Conservation (phyloP, 2,888 invertebrate genomes). For the Bellardia bayeri region DNA sequence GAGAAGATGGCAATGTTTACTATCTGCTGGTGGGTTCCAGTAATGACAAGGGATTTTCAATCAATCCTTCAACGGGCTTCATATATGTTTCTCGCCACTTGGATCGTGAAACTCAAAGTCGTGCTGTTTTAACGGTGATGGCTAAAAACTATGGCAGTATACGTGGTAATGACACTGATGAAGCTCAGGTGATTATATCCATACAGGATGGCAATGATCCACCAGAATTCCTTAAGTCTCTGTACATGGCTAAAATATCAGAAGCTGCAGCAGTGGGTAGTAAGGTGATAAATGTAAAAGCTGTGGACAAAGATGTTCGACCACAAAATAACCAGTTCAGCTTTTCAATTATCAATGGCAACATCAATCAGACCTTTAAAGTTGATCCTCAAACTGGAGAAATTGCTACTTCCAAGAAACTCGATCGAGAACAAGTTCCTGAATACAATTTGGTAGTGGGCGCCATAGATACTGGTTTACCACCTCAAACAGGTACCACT, state of each 20-base stretch:
- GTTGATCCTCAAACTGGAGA: slow-evolving; percentile 94
- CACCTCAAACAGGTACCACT: slow-evolving; percentile 96
- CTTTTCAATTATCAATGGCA: slow-evolving; percentile 94
- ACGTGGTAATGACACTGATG: slow-evolving; percentile 96
- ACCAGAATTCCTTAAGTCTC: slow-evolving; percentile 92
- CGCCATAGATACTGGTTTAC: slow-evolving; percentile 94
- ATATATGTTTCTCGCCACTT: slow-evolving; percentile 92
- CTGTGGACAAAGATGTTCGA: slow-evolving; percentile 95
- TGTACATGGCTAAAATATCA: slow-evolving; percentile 91
- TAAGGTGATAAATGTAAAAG: slow-evolving; percentile 91
- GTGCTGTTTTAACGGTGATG: slow-evolving; percentile 95
- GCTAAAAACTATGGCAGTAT: slow-evolving; percentile 98
- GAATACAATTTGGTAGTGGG: slow-evolving; percentile 91
- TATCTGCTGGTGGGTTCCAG: slow-evolving; percentile 97
- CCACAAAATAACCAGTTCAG: slow-evolving; percentile 96
- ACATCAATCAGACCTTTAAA: slow-evolving; percentile 92
- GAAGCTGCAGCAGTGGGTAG: slow-evolving; percentile 92
- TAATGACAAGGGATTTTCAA: slow-evolving; percentile 94
- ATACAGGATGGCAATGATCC: slow-evolving; percentile 99
- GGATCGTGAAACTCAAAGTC: slow-evolving; percentile 94
- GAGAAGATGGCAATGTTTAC: slow-evolving; percentile 94
- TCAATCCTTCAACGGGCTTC: slow-evolving; percentile 92
- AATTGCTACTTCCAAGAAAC: slow-evolving; percentile 89
- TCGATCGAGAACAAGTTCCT: slow-evolving; percentile 93
- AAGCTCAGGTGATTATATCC: slow-evolving; percentile 96